Base-by-base conservation (phyloP, 2,113 vertebrate species). In the Peromyscus maniculatus region DNA sequence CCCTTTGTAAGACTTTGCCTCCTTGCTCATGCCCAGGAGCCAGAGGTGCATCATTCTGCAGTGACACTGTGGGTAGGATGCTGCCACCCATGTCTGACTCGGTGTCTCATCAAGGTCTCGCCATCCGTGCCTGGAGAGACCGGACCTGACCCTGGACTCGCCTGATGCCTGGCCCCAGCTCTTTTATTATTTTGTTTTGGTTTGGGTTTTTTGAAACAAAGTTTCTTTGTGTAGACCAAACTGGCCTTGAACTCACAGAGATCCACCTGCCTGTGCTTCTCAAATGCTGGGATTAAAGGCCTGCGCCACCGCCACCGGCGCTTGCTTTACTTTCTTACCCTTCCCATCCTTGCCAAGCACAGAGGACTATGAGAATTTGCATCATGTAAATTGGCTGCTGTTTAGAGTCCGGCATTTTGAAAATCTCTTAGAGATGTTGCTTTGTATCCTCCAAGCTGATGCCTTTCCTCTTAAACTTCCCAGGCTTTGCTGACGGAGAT, bases 401-500 rank as follows among this genome's bases (percentile, higher is more conserved):
- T 57, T 86, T 71, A 80, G 24, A 39, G 33, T 49, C 7, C 74
- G 28, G 10, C 66, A 12, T 52, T 62, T 79, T 55, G 84, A 75
- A 90, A 84, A 36, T 90, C 15, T 89, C 49, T 82, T 80, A 93
- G 49, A 87, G 64, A 39, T 91, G 33, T 59, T 84, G 19, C 52
- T 90, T 95, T 88, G 64, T n/a, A 31, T 49, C 49, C 15, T 66
- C 28, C 39, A 78, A 28, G 33, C 72, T 95, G 36, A 95, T 98
- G 13, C 75, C 94, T 97, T 93, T 98, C 91, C 96, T 87, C n/a
- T 97, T 93, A n/a, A 78, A 77, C 67, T 95, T 74, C 66, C 98
- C 97, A 99, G 99, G 96, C 98, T 96, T 98, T 99, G 92, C 98
- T 99, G 2, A 99, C 99, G 0, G 99, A 99, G 98, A 99, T 99